Conservation (phyloP, 2,113 vertebrate species). For the Anthoscopus minutus region DNA sequence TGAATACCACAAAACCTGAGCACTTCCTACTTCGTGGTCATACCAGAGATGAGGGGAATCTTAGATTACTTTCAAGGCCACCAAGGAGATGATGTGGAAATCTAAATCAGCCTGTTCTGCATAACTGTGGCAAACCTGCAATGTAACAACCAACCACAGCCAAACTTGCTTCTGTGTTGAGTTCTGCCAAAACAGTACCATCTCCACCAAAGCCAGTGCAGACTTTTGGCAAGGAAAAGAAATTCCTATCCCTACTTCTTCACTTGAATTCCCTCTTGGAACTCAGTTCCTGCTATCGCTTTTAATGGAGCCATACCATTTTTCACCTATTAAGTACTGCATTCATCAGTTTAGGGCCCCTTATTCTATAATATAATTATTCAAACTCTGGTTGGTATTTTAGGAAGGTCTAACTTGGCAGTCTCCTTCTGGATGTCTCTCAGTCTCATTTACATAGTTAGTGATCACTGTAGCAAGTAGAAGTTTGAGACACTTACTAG, state of each 20-base stretch:
- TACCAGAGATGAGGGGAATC: neutral
- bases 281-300: neutral
- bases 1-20: neutral
- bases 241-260: neutral
- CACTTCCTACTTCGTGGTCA: neutral
- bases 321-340: neutral
- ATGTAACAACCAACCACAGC: neutral
- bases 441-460: neutral
- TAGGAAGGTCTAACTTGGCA: neutral
- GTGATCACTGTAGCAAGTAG: fast-evolving
- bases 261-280: neutral
- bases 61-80: neutral
- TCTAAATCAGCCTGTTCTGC: neutral
- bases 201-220: neutral
- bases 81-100: neutral
- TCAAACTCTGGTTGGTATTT: neutral
- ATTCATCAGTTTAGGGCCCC: neutral
- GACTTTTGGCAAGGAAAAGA: neutral
- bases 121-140: neutral
- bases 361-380: neutral
- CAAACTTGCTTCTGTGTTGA: neutral
- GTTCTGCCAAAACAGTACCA: neutral
- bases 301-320: neutral
- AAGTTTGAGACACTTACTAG: neutral
- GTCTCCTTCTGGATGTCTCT: neutral